These are phyloP conservation scores for Ciona savignyi DNA, from an alignment of 23 tunicate species.

Conservation along the genomic window DNA sequence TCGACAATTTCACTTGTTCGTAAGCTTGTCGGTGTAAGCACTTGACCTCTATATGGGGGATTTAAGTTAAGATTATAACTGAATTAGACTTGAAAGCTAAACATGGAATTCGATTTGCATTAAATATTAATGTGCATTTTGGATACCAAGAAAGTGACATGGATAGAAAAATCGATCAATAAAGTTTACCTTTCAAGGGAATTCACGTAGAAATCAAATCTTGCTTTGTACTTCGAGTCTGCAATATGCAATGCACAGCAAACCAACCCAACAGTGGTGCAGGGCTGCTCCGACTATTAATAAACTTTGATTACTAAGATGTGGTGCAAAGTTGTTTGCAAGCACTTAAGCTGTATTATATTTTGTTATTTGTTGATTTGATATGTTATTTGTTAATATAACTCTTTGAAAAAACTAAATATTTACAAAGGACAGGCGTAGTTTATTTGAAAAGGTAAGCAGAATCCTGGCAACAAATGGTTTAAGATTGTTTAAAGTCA, in stretches of 20 bases:
- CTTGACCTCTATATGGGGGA: slow-evolving; percentile 60
- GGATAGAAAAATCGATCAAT: not conserved
- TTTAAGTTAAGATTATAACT: slow-evolving; percentile 44
- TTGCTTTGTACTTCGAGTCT: slow-evolving; percentile 69
- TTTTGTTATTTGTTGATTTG: too few species aligned
- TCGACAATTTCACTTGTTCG: slow-evolving; percentile 66
- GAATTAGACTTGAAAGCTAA: slow-evolving; percentile 68
- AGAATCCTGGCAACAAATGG: too few species aligned
- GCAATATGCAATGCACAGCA: slow-evolving; percentile 93
- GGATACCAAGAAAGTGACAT: too few species aligned
- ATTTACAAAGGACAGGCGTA: too few species aligned
- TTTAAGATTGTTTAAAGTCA: too few species aligned
- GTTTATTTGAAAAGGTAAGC: too few species aligned
- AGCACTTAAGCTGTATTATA: too few species aligned
- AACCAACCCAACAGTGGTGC: slow-evolving; percentile 71
- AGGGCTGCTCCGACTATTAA: slow-evolving; percentile 60
- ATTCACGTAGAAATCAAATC: slow-evolving; percentile 64
- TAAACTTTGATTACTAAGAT: not conserved
- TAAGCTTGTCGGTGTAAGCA: slow-evolving; percentile 57
- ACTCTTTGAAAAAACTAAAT: too few species aligned
- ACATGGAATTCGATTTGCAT: too few species aligned
- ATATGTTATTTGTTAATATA: too few species aligned
- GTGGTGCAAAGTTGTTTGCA: too few species aligned
- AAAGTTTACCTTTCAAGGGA: slow-evolving; percentile 73
- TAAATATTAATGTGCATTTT: too few species aligned